These are phyloP conservation scores for Euwallacea similis DNA, from an alignment of 1,140 invertebrate genomes.

Conservation along the genomic window DNA sequence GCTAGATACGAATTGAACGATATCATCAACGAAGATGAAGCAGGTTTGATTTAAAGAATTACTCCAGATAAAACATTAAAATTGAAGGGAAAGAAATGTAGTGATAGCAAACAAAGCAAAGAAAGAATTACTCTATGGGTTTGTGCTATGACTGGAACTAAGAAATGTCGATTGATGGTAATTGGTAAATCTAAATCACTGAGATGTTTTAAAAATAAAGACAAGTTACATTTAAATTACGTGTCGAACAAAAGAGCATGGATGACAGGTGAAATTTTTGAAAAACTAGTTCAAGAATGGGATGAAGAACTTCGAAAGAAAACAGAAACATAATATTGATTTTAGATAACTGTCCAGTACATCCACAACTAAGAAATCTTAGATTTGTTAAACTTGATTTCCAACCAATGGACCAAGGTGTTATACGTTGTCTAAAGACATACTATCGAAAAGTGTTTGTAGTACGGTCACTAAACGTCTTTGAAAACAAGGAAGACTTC, in stretches of 20 bases:
- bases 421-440: no score
- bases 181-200: constrained; percentile 3
- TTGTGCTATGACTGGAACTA: not conserved
- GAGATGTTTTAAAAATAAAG: not conserved
- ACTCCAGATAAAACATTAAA: constrained; percentile 1
- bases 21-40: not conserved
- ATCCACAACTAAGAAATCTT: no score
- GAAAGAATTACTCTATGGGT: constrained; percentile 8
- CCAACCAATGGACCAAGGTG: no score
- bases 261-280: not conserved
- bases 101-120: not conserved
- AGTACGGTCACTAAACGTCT: no score
- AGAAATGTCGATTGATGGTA: not conserved
- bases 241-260: not conserved
- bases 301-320: not conserved
- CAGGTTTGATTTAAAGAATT: not conserved
- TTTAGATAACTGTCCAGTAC: not conserved
- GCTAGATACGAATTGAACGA: not conserved
- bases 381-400: no score
- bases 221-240: not conserved
- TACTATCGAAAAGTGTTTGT: no score
- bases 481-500: no score
- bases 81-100: not conserved
- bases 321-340: not conserved
- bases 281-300: not conserved